Evolutionary conservation across 2,113 vertebrate genomes (phyloP).

Genomic region (Nothoprocta pentlandii): DNA sequence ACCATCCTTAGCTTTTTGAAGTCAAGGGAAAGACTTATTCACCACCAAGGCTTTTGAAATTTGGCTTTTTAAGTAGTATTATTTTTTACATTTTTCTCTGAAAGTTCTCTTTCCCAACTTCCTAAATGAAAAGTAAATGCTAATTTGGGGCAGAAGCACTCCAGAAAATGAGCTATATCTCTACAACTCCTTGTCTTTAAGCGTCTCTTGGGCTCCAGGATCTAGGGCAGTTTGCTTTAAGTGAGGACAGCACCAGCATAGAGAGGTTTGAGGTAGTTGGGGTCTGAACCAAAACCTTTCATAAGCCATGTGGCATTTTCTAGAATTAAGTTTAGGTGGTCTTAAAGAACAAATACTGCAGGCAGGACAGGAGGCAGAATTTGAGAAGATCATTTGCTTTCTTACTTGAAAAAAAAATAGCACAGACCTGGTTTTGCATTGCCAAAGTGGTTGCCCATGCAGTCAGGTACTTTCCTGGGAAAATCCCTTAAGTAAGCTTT

Average conservation of each 20-base stretch:
- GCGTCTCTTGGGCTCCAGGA: not conserved
- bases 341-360: too few species aligned
- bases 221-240: not conserved
- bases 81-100: not conserved
- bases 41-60: not conserved
- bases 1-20: not conserved
- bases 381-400: too few species aligned
- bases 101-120: not conserved
- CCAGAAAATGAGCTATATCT: not conserved
- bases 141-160: not conserved
- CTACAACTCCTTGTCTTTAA: not conserved
- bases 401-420: too few species aligned
- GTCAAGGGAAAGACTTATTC: not conserved
- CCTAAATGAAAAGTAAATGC: not conserved
- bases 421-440: too few species aligned
- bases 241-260: not conserved
- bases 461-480: too few species aligned
- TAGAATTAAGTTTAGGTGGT: too few species aligned
- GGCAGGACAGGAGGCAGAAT: too few species aligned
- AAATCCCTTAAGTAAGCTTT: too few species aligned
- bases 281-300: not conserved
- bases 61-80: not conserved
- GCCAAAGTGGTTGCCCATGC: too few species aligned
- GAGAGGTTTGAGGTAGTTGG: not conserved
- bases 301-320: too few species aligned